phyloP scores from a whole-genome alignment of 2,888 invertebrate species.

The Aspidiotus destructor region DNA sequence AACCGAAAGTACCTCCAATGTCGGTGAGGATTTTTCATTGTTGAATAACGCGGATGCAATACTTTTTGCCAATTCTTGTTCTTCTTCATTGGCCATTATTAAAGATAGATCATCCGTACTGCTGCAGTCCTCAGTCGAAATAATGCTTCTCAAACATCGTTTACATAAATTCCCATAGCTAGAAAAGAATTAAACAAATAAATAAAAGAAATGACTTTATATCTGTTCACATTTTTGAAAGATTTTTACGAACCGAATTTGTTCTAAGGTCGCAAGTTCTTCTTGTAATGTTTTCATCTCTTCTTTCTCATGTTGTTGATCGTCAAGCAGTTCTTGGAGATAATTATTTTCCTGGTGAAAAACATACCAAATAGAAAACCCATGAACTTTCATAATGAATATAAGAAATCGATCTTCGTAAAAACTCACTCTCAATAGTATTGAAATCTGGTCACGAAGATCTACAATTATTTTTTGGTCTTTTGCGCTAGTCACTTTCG shows the following conservation, averaged over 20 bases:
- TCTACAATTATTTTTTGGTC: conserved; percentile 65
- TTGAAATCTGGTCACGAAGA: conserved; percentile 65
- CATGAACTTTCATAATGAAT: neutral
- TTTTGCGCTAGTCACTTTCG: conserved; percentile 54
- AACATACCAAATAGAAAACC: neutral
- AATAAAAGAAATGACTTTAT: neutral
- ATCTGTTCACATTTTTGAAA: neutral
- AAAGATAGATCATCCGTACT: conserved; percentile 23
- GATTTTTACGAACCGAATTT: conserved; percentile 57
- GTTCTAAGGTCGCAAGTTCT: conserved; percentile 70
- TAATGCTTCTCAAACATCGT: conserved; percentile 51
- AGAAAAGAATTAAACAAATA: conserved; percentile 35
- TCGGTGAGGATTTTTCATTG: neutral
- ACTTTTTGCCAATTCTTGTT: conserved; percentile 8
- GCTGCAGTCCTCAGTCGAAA: conserved; percentile 23
- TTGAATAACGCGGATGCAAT: neutral
- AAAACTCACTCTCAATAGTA: conserved; percentile 45
- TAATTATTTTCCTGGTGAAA: conserved; percentile 53
- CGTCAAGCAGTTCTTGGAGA: conserved; percentile 58
- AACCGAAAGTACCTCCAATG: conserved; percentile 7
- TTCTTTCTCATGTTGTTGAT: conserved; percentile 57
- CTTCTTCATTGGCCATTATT: conserved; percentile 13
- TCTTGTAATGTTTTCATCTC: conserved; percentile 74
- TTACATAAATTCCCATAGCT: conserved; percentile 76
- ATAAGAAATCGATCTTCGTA: neutral